Conservation (phyloP, 2,888 invertebrate genomes). For the Galeruca laticollis region DNA sequence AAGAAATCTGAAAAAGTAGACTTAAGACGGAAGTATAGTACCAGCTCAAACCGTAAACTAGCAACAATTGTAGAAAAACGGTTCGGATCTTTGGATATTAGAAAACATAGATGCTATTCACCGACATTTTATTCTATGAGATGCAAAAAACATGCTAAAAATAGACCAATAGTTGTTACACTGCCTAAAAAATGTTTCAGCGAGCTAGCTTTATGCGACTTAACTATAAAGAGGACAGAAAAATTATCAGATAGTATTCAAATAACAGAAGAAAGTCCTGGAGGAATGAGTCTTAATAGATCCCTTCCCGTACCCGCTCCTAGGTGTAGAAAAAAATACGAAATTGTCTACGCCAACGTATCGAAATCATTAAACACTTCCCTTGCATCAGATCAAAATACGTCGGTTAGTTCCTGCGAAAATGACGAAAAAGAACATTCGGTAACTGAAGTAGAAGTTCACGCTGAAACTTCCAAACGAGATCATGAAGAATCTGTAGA, state of each 20-base stretch:
- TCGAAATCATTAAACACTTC: slow-evolving; percentile 50
- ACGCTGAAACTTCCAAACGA: slow-evolving; percentile 45
- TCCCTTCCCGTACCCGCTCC: slow-evolving; percentile 72
- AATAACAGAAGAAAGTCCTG: slow-evolving; percentile 69
- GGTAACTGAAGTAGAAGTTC: slow-evolving; percentile 59
- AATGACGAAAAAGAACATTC: slow-evolving; percentile 52
- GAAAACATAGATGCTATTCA: slow-evolving; percentile 64
- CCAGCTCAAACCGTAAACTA: slow-evolving; percentile 38
- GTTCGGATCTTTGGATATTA: slow-evolving; percentile 62
- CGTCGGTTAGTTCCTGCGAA: slow-evolving; percentile 51
- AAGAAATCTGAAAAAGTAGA: slow-evolving; percentile 32
- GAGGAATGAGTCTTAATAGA: slow-evolving; percentile 46
- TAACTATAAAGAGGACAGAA: slow-evolving; percentile 69
- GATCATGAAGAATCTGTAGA: slow-evolving; percentile 15
- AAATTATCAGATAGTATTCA: slow-evolving; percentile 77
- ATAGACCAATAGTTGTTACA: slow-evolving; percentile 62
- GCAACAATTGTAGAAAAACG: slow-evolving; percentile 55
- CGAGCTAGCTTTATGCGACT: slow-evolving; percentile 44
- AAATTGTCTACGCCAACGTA: slow-evolving; percentile 60
- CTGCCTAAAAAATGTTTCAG: slow-evolving; percentile 60
- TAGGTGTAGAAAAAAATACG: slow-evolving; percentile 62
- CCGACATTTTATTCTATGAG: slow-evolving; percentile 66
- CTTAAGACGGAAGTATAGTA: slow-evolving; percentile 32
- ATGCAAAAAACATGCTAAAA: slow-evolving; percentile 65
- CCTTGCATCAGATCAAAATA: slow-evolving; percentile 41